Percentiles rank a stretch among this genome's conserved stretches.
Evolutionary conservation across 2,113 vertebrate genomes (phyloP).

Genomic region (Mustela nigripes): DNA sequence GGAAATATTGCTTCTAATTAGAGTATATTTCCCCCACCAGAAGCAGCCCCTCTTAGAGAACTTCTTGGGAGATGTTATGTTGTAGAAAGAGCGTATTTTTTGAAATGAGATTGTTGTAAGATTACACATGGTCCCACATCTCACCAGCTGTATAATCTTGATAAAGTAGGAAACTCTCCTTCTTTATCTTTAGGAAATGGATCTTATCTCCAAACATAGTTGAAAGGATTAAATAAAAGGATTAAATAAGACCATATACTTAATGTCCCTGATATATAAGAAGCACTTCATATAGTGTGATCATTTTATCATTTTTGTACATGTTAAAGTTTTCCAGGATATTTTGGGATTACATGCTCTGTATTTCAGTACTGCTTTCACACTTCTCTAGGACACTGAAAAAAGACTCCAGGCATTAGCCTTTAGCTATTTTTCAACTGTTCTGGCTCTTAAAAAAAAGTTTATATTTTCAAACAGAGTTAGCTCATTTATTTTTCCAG

Average conservation of each 20-base stretch:
- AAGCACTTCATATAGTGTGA: background rate
- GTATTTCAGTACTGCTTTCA: background rate
- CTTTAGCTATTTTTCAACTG: constrained; percentile 11
- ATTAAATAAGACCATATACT: background rate
- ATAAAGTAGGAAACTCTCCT: background rate
- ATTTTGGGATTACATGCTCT: background rate
- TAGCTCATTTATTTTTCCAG: background rate
- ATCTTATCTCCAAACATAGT: background rate
- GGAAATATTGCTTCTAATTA: background rate
- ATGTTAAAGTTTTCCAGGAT: background rate
- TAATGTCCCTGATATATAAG: background rate
- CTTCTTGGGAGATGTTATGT: background rate
- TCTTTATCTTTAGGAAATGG: background rate
- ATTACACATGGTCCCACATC: background rate
- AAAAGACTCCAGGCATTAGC: background rate
- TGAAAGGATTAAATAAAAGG: background rate
- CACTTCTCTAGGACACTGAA: background rate
- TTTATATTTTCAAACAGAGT: background rate
- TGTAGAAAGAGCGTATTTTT: background rate
- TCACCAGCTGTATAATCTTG: background rate
- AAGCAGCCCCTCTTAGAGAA: background rate
- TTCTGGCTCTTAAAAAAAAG: background rate
- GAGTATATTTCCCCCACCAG: background rate
- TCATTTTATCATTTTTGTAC: background rate
- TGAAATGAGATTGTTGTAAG: background rate